These are phyloP conservation scores for Lepidothrix coronata DNA, from an alignment of 2,113 vertebrate species.

Conservation along the genomic window DNA sequence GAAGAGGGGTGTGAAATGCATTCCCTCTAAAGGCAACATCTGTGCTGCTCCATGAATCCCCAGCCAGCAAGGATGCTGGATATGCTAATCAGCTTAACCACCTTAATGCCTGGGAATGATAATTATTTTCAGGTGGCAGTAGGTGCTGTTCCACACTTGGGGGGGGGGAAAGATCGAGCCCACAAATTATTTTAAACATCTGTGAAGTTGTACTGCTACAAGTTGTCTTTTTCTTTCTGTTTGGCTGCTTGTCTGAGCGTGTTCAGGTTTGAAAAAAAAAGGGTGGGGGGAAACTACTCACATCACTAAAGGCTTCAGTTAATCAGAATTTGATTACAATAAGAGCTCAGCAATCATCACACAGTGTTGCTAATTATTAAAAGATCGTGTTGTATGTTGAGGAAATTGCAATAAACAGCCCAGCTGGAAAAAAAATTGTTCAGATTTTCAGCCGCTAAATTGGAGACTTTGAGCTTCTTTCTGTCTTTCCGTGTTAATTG, in stretches of 20 bases:
- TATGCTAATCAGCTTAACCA: background rate
- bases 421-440: background rate
- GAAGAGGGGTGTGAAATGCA: background rate
- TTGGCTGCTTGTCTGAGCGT: background rate
- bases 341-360: background rate
- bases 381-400: background rate
- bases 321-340: background rate
- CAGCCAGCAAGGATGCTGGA: background rate
- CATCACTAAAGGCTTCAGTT: background rate
- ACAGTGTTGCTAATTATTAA: background rate
- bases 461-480: background rate
- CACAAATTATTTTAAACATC: background rate
- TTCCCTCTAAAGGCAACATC: background rate
- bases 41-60: background rate
- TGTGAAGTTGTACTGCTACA: background rate
- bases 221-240: background rate
- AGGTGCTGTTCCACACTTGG: background rate
- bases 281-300: background rate
- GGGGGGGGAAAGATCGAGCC: background rate
- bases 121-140: background rate
- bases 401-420: background rate
- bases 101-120: background rate
- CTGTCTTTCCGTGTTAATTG: background rate
- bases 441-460: background rate
- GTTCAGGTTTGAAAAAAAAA: background rate